Base-by-base conservation (phyloP, 2,113 vertebrate genomes). In the Kryptolebias marmoratus region DNA sequence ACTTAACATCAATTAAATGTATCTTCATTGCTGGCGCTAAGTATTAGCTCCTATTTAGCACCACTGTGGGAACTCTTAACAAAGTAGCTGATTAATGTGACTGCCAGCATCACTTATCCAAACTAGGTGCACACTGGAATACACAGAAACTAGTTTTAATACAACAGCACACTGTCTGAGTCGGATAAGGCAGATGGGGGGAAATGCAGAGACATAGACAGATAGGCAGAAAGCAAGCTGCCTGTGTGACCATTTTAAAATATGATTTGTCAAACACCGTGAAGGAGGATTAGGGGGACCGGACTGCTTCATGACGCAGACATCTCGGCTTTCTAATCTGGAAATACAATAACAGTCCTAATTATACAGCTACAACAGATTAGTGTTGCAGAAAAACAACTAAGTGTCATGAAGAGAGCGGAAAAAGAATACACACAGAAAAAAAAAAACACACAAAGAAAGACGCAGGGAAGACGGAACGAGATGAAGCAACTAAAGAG, bases 331-430 rank as follows among this genome's bases (percentile, higher is more conserved):
- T 85, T 89, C 81, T 92, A 90, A 92, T 93, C 89, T 87, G 75
- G 36, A 75, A 87, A 84, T 80, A 89, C 80, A 90, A 81, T 90
- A 90, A 86, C 80, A 88, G 56, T 71, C 59, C 78, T 79, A 90
- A 92, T 92, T 91, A 90, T 86, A 82, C 44, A 48, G 71, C 77
- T 79, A 88, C 85, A 86, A 82, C 36, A 75, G 88, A 92, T 90
- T 90, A 91, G 79, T 77, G 84, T 85, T 79, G 84, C 84, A 83
- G 80, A 60, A 55, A 80, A 73, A 62, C 63, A 44, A 79, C 53
- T 27, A 66, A 75, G 65, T 58, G 68, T 82, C 65, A 52, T 54
- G 22, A 70, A 31, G 72, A 70, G 57, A 48, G 67, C 1, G 2
- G 63, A 48, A 48, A 39, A 78, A 73, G 59, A 12, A 50, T 13